Evolutionary conservation across 2,113 vertebrate species (phyloP), one percentile per base, ranked within the genome.

Genomic region (Pangasianodon gigas): DNA sequence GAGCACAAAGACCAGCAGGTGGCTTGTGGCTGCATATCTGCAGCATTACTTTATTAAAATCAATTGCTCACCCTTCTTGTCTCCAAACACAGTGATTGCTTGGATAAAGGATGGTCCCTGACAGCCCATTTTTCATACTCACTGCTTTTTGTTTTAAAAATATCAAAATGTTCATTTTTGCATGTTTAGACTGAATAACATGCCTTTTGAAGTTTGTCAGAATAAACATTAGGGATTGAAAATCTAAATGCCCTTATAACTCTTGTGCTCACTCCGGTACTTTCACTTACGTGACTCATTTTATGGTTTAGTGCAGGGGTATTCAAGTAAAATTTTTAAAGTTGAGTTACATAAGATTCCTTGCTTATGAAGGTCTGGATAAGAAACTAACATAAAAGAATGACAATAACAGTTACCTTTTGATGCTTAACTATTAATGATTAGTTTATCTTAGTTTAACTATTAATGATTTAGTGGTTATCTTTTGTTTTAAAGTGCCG

Each of bases 91-190:
- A 89, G 74, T 91, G 93, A 94, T 92, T 87, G 84, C 91, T 91
- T 89, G 56, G 77, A 88, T 86, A 86, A 91, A 85, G 75, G 54
- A 79, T 91, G 51, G 19, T 21, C 14, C 60, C 84, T 89, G 91
- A 87, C 92, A 94, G 89, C 90, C 87, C 67, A 85, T 92, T 92
- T 92, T 88, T 93, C 92, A 92, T 62, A 29, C 79, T 67, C 69
- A 65, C 56, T 51, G 77, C 69, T 85, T 79, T 86, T 90, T 92
- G 88, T 92, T 90, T 92, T 90, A 67, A 81, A 74, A 91, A 82
- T 80, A 84, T 84, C 89, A 86, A 88, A 74, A 48, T 21, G 41
- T 87, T 87, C 74, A 84, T 88, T 89, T 87, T 48, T 26, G 80
- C 85, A 87, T 82, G 86, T 90, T 87, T 87, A 54, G 74, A 84